phyloP scores from a whole-genome alignment of 2,888 invertebrate species.

The Drosophila aldrichi region DNA sequence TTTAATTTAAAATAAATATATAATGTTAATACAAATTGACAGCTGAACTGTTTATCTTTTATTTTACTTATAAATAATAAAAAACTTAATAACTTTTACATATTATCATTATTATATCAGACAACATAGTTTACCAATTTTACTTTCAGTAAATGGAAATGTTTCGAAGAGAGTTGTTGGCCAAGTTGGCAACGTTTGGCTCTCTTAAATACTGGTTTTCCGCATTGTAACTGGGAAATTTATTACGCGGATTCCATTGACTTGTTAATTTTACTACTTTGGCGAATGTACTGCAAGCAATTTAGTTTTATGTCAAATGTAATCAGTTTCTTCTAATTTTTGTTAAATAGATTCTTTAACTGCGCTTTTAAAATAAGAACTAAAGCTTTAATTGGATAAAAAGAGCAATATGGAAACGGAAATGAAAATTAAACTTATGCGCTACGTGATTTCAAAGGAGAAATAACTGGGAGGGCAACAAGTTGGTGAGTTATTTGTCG shows the following conservation, averaged over 20 bases:
- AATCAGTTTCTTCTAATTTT: background rate
- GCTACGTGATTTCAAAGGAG: slow-evolving; percentile 23
- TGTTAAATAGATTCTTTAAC: background rate
- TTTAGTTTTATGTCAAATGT: background rate
- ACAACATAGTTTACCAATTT: background rate
- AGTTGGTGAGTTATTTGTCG: slow-evolving; percentile 22
- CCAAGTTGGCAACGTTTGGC: background rate
- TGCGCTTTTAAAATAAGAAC: background rate
- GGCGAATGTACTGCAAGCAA: background rate
- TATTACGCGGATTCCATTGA: background rate
- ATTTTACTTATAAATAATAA: too few relatives aligned
- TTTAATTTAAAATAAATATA: too few relatives aligned
- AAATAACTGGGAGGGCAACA: slow-evolving; percentile 31
- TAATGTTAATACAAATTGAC: too few relatives aligned
- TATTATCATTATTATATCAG: too few relatives aligned
- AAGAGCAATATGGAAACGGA: background rate
- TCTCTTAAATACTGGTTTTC: slow-evolving; percentile 59
- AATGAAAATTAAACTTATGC: background rate
- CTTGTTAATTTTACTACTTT: background rate
- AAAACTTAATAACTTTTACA: too few relatives aligned
- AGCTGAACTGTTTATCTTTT: too few relatives aligned
- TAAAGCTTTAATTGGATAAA: background rate
- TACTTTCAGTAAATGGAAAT: background rate
- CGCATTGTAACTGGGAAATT: slow-evolving; percentile 23
- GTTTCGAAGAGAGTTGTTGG: too few relatives aligned